Evolutionary conservation across 2,113 vertebrate species (phyloP).

Genomic region (Mormoops blainvillei): DNA sequence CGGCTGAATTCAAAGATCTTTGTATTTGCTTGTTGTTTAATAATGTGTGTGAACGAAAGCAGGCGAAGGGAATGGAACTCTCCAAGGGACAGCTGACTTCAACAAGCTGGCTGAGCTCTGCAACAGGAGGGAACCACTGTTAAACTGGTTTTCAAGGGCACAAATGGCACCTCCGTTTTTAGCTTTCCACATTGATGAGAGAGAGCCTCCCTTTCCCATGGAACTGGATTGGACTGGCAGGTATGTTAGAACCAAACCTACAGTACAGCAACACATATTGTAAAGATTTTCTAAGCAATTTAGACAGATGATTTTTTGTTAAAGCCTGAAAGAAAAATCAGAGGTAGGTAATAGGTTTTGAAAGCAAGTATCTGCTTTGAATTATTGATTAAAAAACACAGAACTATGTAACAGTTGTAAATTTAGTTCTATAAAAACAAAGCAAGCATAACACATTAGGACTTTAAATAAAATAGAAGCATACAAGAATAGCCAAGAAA

Average conservation of each 20-base stretch:
- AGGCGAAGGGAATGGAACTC: neutral
- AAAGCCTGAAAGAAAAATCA: neutral
- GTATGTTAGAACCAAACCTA: neutral
- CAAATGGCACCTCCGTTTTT: neutral
- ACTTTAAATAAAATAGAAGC: neutral
- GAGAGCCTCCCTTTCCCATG: neutral
- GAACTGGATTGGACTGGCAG: neutral
- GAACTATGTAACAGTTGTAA: neutral
- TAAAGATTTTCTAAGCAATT: slow-evolving; percentile 12
- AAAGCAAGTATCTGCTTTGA: neutral
- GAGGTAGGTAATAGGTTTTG: neutral
- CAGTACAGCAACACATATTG: neutral
- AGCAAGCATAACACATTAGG: neutral
- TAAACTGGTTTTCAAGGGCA: neutral
- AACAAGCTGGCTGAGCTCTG: neutral
- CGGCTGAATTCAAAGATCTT: slow-evolving; percentile 3
- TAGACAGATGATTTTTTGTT: neutral
- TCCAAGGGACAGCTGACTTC: neutral
- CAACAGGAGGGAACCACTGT: neutral
- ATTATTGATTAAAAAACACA: neutral
- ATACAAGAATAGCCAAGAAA: neutral
- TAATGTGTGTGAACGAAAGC: slow-evolving; percentile 11
- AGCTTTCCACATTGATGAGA: neutral
- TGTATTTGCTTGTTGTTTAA: neutral
- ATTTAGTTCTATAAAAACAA: neutral